Evolutionary conservation across 2,113 vertebrate genomes (phyloP).

Genomic region (Centrocercus urophasianus): DNA sequence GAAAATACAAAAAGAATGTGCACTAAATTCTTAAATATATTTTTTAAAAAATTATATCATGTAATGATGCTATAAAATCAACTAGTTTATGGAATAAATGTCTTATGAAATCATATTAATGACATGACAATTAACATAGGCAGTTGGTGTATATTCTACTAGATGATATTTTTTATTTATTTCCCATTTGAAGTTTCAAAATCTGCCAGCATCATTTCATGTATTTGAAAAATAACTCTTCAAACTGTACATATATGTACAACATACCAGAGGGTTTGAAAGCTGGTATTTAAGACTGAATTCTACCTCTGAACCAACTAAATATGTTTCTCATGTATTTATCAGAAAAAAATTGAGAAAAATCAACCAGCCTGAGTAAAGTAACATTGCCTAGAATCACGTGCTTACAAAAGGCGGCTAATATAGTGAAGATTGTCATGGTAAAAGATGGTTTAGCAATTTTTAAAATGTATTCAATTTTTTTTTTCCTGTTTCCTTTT

Average conservation of each 20-base stretch:
- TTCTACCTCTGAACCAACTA: slow-evolving; percentile 1
- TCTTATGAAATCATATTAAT: neutral
- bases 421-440: neutral
- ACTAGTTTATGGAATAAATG: neutral
- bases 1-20: neutral
- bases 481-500: neutral
- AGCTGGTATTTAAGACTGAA: neutral
- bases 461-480: neutral
- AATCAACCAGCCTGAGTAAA: neutral
- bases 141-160: neutral
- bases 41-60: neutral
- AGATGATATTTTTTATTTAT: neutral
- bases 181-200: neutral
- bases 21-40: neutral
- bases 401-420: neutral
- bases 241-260: neutral
- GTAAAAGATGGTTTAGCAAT: neutral
- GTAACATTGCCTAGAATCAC: neutral
- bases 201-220: neutral
- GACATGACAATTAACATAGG: neutral
- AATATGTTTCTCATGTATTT: slow-evolving; percentile 7
- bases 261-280: neutral
- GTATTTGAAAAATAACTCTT: neutral
- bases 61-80: neutral
- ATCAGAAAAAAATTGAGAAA: neutral